Base-by-base conservation (phyloP, 2,797 vertebrate genomes). In the Taenioides sp. region DNA sequence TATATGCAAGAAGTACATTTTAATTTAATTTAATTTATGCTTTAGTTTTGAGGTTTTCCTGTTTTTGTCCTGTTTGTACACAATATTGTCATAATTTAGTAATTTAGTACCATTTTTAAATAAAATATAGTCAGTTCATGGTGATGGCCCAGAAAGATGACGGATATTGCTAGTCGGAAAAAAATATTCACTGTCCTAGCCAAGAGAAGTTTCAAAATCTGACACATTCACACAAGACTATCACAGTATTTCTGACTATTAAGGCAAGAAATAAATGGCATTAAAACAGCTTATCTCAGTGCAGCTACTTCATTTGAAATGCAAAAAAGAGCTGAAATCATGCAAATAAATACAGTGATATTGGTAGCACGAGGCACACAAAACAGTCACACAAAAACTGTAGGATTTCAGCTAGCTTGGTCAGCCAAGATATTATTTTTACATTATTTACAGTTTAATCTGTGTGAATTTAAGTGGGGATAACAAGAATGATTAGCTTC, bases 281-380 rank as follows among this genome's bases (percentile, higher is more conserved):
- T 69, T 83, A 82, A 74, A 79, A 77, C 74, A 87, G 88, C 86
- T 88, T 86, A 84, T 88, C 73, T 90, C 86, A 91, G 88, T 88
- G 88, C 88, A 92, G 84, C 85, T 85, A 81, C 80, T 64, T 84
- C 71, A 71, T 70, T 65, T 71, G 57, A 47, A 66, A 84, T 69
- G 65, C 71, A 70, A 60, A 72, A 72, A 14, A 72, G 37, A 77
- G 70, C 76, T 81, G 67, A 67, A 88, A 86, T 70, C 65, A 84
- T 73, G 78, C 76, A 84, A 91, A 92, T 89, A 90, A 91, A 91
- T 88, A 90, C 76, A 85, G 76, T 80, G 73, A 83, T 70, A 71
- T 75, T 76, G 76, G 71, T 74, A 72, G 65, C 73, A 37, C 40
- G 80, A 85, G 85, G 86, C 84, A 84, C 84, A 67, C 40, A 58